Percentiles rank a stretch among this genome's conserved stretches.
Evolutionary conservation across 2,888 invertebrate genomes (phyloP).

Genomic region (Polyploca ridens): DNA sequence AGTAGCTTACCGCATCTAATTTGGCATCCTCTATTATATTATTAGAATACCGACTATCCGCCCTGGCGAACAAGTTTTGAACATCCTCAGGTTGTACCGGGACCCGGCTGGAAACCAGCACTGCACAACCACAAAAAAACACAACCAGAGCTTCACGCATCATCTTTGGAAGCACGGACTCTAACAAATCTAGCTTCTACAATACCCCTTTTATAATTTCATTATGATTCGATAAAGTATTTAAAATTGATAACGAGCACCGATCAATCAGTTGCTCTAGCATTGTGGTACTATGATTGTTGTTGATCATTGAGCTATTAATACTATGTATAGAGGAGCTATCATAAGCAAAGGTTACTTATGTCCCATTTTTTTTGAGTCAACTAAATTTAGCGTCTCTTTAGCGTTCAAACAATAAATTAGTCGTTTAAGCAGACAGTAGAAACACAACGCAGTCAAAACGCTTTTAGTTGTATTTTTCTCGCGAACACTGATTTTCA

Average conservation of each 20-base stretch:
- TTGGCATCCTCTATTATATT: constrained; percentile 66
- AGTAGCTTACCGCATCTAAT: constrained; percentile 65
- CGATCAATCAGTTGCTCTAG: background rate
- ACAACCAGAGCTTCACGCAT: constrained; percentile 31
- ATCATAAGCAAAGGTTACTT: no score
- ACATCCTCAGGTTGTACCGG: constrained; percentile 54
- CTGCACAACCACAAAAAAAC: constrained; percentile 32
- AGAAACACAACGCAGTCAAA: no score
- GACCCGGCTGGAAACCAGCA: constrained; percentile 33
- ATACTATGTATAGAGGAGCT: no score
- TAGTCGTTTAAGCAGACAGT: no score
- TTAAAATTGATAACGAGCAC: constrained; percentile 25
- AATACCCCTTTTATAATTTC: constrained; percentile 42
- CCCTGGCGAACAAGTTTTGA: constrained; percentile 38
- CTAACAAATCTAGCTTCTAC: constrained; percentile 2
- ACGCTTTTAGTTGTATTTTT: no score
- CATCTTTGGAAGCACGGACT: constrained; percentile 24
- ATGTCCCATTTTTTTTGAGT: no score
- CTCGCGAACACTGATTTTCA: no score
- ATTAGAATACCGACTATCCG: constrained; percentile 48
- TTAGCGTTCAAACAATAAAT: no score
- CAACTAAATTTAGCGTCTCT: no score
- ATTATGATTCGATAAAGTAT: constrained; percentile 34
- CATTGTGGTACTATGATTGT: background rate
- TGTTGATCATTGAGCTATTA: no score